Conservation (phyloP, 2,797 vertebrate species). For the Pachyuromys duprasi region DNA sequence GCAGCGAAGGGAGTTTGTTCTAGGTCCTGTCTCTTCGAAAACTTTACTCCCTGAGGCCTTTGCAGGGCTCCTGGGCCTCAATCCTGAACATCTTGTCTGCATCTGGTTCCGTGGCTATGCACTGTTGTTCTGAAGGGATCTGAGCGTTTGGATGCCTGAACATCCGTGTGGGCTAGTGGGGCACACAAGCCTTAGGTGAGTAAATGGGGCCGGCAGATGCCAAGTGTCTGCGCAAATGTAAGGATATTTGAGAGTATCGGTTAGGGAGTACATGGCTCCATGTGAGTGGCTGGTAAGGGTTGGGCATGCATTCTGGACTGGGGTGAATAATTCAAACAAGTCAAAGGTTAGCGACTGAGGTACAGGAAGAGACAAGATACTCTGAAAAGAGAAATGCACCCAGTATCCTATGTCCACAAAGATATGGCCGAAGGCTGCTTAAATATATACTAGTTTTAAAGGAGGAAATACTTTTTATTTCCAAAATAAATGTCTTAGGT, state of each 20-base stretch:
- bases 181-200: neutral
- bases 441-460: neutral
- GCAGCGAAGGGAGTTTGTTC: neutral
- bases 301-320: neutral
- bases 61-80: no score
- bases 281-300: neutral
- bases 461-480: neutral
- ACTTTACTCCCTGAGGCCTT: neutral
- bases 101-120: neutral
- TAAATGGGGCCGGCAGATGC: accelerated
- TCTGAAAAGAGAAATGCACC: neutral
- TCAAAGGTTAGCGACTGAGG: neutral
- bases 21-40: neutral
- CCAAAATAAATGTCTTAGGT: neutral
- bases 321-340: neutral
- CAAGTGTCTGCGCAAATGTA: neutral
- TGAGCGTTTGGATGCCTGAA: neutral
- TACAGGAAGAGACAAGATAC: neutral
- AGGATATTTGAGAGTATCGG: neutral
- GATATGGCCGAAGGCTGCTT: neutral
- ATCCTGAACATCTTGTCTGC: neutral
- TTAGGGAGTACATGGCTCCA: accelerated
- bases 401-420: neutral
- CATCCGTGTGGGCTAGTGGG: neutral
- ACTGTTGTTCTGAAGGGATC: neutral